Evolutionary conservation across 2,113 vertebrate species (phyloP).

Genomic region (Podarcis muralis): DNA sequence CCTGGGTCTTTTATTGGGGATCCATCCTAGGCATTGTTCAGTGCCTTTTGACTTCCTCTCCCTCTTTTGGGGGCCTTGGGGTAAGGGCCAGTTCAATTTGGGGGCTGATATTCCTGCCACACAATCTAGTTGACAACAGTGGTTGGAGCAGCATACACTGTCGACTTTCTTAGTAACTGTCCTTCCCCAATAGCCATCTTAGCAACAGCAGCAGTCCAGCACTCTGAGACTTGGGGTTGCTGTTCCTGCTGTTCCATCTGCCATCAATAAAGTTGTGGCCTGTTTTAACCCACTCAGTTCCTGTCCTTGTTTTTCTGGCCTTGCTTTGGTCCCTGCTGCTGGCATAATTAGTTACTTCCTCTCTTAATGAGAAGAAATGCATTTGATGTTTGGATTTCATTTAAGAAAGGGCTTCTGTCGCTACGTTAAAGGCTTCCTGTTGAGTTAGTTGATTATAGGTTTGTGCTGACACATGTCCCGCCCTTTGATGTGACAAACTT

Average conservation of each 20-base stretch:
- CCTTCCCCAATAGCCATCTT: background rate
- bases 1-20: background rate
- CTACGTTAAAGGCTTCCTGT: conserved; percentile 14
- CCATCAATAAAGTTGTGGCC: background rate
- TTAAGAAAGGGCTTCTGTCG: conserved; percentile 25
- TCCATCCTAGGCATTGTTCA: background rate
- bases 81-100: too few species aligned
- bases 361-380: conserved; percentile 13
- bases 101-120: too few species aligned
- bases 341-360: background rate
- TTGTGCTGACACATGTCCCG: conserved; percentile 7
- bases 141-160: background rate
- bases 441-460: conserved; percentile 10
- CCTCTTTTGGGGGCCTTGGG: background rate
- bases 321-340: background rate
- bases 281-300: background rate
- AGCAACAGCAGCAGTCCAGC: background rate
- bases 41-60: background rate
- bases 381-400: conserved; percentile 26
- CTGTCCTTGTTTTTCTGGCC: background rate
- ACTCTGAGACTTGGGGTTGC: too few species aligned
- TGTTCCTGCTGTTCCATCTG: background rate
- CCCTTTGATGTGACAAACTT: conserved; percentile 21
- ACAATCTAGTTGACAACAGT: too few species aligned
- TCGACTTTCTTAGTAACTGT: background rate